These are phyloP conservation scores for Etheostoma spectabile DNA, from an alignment of 2,113 vertebrate species.

Conservation along the genomic window DNA sequence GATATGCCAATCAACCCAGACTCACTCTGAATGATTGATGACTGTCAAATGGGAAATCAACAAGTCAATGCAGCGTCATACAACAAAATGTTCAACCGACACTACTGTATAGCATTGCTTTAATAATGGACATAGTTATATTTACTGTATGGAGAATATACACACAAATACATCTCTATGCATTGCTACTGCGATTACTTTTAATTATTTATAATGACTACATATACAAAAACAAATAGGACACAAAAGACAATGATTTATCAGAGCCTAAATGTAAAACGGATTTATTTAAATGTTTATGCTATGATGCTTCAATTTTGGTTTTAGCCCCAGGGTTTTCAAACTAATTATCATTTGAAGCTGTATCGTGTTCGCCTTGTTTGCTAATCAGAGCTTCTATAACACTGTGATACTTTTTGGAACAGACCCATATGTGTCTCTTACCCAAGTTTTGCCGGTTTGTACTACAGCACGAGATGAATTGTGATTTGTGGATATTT, in stretches of 20 bases:
- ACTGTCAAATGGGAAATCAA: slow-evolving; percentile 62
- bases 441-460: not conserved
- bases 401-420: not conserved
- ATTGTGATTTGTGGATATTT: not conserved
- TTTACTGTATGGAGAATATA: too few relatives aligned
- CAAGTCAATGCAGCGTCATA: slow-evolving; percentile 18
- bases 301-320: not conserved
- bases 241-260: not conserved
- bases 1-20: slow-evolving; percentile 74
- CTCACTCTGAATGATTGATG: slow-evolving; percentile 78
- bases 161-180: not conserved
- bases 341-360: not conserved
- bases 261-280: not conserved
- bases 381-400: not conserved
- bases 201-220: not conserved
- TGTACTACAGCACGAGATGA: not conserved
- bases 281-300: not conserved
- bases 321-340: not conserved
- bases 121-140: not conserved
- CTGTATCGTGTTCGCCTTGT: not conserved
- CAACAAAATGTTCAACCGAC: not conserved
- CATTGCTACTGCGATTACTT: too few relatives aligned
- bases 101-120: not conserved
- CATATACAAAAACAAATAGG: not conserved
- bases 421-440: not conserved